A percentile compares a stretch with the other conserved stretches of the same genome.
Evolutionary conservation across 2,888 invertebrate genomes (phyloP).

Genomic region (Achlya flavicornis): DNA sequence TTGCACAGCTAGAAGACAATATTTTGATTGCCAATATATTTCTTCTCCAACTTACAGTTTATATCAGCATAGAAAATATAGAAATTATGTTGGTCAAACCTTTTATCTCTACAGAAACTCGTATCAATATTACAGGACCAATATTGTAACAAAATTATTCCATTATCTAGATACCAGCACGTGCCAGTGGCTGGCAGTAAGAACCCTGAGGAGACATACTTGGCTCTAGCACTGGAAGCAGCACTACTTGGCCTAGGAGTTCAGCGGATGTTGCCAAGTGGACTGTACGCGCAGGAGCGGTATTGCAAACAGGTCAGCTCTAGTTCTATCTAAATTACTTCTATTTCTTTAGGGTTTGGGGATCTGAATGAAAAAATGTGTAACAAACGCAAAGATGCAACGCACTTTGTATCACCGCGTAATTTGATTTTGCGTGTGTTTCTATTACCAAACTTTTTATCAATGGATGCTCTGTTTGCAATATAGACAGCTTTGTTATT

Average conservation of each 20-base stretch:
- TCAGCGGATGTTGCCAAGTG: conserved; percentile 90
- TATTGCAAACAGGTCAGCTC: conserved; percentile 73
- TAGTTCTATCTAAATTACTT: neutral
- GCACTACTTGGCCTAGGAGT: conserved; percentile 91
- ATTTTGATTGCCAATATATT: too few relatives aligned
- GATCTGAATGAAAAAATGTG: too few relatives aligned
- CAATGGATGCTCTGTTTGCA: too few relatives aligned
- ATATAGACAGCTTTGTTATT: too few relatives aligned
- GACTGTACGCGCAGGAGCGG: conserved; percentile 89
- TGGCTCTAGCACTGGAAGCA: conserved; percentile 90
- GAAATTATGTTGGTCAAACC: neutral
- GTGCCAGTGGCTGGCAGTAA: conserved; percentile 89
- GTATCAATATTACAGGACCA: neutral
- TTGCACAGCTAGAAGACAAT: too few relatives aligned
- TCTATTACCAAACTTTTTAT: too few relatives aligned
- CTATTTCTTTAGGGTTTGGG: too few relatives aligned
- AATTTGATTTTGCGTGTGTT: too few relatives aligned
- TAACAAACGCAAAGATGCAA: too few relatives aligned
- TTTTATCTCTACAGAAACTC: neutral
- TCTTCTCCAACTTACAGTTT: too few relatives aligned
- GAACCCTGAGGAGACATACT: conserved; percentile 89
- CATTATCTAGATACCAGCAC: conserved; percentile 86
- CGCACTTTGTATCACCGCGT: conserved; percentile 36
- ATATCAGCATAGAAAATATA: too few relatives aligned
- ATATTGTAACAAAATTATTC: neutral